Percentiles rank a stretch among this genome's conserved stretches.
These are phyloP conservation scores for Cheilinus undulatus DNA, from an alignment of 2,113 vertebrate species.

Conservation along the genomic window DNA sequence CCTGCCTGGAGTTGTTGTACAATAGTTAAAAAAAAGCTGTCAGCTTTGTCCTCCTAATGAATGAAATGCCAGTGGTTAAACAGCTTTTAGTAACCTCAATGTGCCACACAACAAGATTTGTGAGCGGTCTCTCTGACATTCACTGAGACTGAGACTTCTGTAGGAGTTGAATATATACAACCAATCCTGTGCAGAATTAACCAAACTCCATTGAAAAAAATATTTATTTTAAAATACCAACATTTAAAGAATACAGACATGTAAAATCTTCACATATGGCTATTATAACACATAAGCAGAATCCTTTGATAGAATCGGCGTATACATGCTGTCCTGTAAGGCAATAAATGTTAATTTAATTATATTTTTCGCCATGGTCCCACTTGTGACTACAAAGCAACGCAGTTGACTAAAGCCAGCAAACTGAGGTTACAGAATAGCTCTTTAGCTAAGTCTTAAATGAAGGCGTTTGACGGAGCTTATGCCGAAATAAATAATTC, in stretches of 20 bases:
- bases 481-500: slow-evolving; percentile 1
- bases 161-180: slow-evolving; percentile 14
- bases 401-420: not conserved
- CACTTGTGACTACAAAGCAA: not conserved
- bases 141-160: not conserved
- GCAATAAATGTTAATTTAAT: not conserved
- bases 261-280: not conserved
- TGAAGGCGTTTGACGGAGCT: not conserved
- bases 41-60: not conserved
- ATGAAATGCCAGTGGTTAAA: not conserved
- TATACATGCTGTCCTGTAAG: not conserved
- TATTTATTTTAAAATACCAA: not conserved
- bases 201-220: slow-evolving; percentile 9
- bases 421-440: not conserved
- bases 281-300: not conserved
- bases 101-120: not conserved
- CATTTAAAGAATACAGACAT: not conserved
- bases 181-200: not conserved
- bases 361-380: not conserved
- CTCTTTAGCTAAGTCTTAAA: not conserved
- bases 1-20: not conserved
- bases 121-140: not conserved
- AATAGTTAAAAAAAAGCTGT: not conserved
- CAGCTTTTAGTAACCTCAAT: not conserved
- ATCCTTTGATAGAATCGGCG: not conserved